Conservation (phyloP, 1,140 invertebrate genomes). For the Odontomachus brunneus region DNA sequence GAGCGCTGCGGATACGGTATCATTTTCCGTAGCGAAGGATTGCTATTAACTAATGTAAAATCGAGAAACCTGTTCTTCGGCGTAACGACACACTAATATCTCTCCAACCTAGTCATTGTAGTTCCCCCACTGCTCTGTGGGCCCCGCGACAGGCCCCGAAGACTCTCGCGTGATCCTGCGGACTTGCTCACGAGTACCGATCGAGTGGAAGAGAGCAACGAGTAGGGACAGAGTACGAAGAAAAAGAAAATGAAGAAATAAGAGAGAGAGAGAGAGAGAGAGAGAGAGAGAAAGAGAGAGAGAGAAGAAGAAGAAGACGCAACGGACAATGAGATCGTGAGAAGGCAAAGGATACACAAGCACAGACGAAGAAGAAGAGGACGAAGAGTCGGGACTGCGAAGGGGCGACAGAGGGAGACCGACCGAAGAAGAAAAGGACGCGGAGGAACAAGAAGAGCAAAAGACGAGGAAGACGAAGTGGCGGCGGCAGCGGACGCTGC, state of each 20-base stretch:
- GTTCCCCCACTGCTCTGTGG: conserved; percentile 38
- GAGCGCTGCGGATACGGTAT: background rate
- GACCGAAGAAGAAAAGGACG: conserved; percentile 26
- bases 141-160: background rate
- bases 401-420: background rate
- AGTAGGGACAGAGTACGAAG: background rate
- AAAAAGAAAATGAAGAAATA: conserved; percentile 7
- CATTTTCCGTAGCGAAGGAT: conserved; percentile 18
- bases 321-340: conserved; percentile 48
- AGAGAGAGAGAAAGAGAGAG: background rate
- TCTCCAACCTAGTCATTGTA: conserved; percentile 56
- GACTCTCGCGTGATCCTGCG: conserved; percentile 31
- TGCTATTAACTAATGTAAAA: conserved; percentile 52
- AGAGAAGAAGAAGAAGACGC: background rate
- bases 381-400: conserved; percentile 27
- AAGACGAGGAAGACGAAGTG: conserved; percentile 64
- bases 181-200: conserved; percentile 8
- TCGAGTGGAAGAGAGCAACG: background rate
- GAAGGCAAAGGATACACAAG: conserved; percentile 33
- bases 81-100: conserved; percentile 58
- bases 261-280: background rate
- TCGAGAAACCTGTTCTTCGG: conserved; percentile 48
- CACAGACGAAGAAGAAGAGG: conserved; percentile 31
- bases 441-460: conserved; percentile 26
- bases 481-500: conserved; percentile 32